phyloP scores from a whole-genome alignment of 2,888 invertebrate genomes.

The Luperina nickerlii region DNA sequence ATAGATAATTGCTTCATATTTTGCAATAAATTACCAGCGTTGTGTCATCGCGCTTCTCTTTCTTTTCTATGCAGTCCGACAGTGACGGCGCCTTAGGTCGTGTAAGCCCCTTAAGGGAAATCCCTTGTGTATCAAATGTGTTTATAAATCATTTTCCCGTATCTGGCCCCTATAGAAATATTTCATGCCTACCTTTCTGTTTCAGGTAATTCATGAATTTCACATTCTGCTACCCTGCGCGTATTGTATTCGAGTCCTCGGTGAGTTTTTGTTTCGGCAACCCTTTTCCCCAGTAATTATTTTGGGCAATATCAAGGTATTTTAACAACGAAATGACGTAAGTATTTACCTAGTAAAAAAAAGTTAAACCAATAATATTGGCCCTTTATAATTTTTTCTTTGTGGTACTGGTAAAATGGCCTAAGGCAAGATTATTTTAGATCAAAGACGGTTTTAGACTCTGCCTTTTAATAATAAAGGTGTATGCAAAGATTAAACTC shows the following conservation, averaged over 20 bases:
- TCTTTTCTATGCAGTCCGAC: too few species aligned
- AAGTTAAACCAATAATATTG: neutral
- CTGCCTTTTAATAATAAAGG: neutral
- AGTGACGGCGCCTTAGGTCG: too few species aligned
- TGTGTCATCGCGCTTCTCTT: too few species aligned
- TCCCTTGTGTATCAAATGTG: constrained; percentile 20
- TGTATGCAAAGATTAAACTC: neutral
- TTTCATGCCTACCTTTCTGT: constrained; percentile 60
- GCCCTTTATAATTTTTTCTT: neutral
- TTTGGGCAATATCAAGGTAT: constrained; percentile 22
- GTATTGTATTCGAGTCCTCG: constrained; percentile 40
- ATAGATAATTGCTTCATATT: too few species aligned
- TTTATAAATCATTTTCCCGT: constrained; percentile 17
- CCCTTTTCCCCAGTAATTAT: constrained; percentile 34
- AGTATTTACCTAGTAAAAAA: neutral
- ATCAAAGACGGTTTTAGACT: neutral
- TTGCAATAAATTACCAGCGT: too few species aligned
- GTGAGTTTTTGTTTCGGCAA: constrained; percentile 62
- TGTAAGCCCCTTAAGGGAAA: constrained; percentile 12
- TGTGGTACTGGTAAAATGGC: neutral
- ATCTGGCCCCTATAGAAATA: constrained; percentile 34
- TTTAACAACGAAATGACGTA: neutral
- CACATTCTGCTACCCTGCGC: constrained; percentile 39
- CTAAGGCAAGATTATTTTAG: neutral
- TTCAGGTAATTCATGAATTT: constrained; percentile 68